Percentiles rank a stretch among this genome's conserved stretches.
Conservation (phyloP, 2,888 invertebrate species). For the Epirrhoe tristata region DNA sequence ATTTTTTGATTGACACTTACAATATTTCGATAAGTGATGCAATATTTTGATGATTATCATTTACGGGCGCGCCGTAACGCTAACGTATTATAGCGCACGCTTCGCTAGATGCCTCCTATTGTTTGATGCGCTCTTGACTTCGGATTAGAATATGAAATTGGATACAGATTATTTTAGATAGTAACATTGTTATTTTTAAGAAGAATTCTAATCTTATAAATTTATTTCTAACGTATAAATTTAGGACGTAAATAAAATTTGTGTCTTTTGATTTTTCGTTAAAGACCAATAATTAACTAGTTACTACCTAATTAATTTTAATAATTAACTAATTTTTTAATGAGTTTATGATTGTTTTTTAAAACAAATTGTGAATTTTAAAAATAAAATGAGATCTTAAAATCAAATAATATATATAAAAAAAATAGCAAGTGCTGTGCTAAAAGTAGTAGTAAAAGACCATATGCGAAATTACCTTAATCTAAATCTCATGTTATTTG, state of each 20-base stretch:
- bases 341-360: no score
- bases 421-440: no score
- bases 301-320: no score
- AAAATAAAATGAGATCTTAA: no score
- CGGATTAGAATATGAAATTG: conserved; percentile 36
- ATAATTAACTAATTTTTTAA: no score
- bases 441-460: no score
- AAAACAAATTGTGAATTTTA: no score
- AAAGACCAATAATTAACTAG: no score
- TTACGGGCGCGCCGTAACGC: conserved; percentile 53
- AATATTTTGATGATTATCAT: conserved; percentile 85
- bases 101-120: conserved; percentile 59
- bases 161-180: conserved; percentile 15
- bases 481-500: neutral
- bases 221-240: neutral
- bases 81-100: conserved; percentile 69
- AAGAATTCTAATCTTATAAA: neutral
- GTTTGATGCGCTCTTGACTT: conserved; percentile 55
- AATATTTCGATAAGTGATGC: conserved; percentile 86
- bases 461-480: neutral
- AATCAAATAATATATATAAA: no score
- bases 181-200: neutral
- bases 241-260: no score
- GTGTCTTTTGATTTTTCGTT: no score
- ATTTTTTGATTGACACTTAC: conserved; percentile 86